Evolutionary conservation across 2,888 invertebrate genomes (phyloP).

Genomic region (Ophion obscuratus): DNA sequence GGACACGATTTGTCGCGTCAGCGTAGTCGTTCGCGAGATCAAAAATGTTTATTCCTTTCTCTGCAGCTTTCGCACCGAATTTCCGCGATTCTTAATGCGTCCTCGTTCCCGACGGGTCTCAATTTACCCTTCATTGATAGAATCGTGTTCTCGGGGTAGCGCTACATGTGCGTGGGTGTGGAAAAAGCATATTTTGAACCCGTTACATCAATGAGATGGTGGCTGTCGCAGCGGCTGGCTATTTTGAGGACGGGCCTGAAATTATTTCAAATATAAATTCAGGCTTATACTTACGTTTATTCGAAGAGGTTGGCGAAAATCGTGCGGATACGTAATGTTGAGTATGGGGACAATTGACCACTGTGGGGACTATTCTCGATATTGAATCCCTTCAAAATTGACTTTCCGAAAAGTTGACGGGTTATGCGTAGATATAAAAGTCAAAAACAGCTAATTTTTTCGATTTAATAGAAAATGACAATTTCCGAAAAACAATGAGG

Average conservation of each 20-base stretch:
- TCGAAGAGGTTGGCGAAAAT: neutral
- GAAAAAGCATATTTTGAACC: too few relatives aligned
- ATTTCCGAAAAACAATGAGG: too few relatives aligned
- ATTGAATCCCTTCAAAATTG: neutral
- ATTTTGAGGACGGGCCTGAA: neutral
- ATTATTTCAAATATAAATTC: neutral
- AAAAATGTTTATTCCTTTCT: conserved; percentile 32
- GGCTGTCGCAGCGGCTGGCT: neutral
- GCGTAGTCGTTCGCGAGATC: conserved; percentile 49
- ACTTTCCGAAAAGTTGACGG: too few relatives aligned
- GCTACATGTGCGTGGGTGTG: too few relatives aligned
- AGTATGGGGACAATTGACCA: neutral
- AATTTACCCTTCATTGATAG: conserved; percentile 13
- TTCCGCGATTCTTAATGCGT: conserved; percentile 17
- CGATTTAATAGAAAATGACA: too few relatives aligned
- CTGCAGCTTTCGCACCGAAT: conserved; percentile 1
- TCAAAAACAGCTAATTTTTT: too few relatives aligned
- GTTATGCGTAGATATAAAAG: too few relatives aligned
- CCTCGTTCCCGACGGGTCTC: conserved; percentile 43
- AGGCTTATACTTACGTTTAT: neutral
- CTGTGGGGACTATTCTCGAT: neutral
- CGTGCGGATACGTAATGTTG: neutral
- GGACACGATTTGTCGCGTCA: conserved; percentile 11
- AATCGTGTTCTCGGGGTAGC: too few relatives aligned
- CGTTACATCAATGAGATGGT: too few relatives aligned